phyloP scores from a whole-genome alignment of 2,113 vertebrate genomes.

The Neomonachus schauinslandi region DNA sequence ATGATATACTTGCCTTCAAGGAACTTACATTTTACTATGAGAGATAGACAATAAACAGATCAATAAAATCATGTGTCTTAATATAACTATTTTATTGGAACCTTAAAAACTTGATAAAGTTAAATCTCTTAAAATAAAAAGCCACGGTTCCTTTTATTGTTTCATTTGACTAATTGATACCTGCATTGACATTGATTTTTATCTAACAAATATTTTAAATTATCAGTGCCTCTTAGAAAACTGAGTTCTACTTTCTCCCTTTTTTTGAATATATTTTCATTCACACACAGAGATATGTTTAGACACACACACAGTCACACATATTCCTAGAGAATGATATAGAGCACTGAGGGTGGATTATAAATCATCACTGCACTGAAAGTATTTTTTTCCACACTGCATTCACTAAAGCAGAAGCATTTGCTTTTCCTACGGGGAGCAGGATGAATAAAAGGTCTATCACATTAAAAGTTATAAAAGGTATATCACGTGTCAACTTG shows the following conservation, averaged over 20 bases:
- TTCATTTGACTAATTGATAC: constrained; percentile 75
- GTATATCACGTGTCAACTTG: constrained; percentile 51
- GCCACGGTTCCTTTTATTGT: constrained; percentile 35
- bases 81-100: not conserved
- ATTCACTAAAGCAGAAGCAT: constrained; percentile 16
- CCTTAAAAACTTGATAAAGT: not conserved
- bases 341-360: not conserved
- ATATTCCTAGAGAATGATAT: not conserved
- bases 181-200: constrained; percentile 76
- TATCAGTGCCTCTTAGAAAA: constrained; percentile 82
- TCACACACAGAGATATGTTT: not conserved
- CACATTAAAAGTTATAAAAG: constrained; percentile 59
- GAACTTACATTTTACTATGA: not conserved
- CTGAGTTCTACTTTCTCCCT: constrained; percentile 56
- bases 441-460: constrained; percentile 18
- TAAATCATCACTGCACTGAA: not conserved
- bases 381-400: not conserved
- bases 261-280: not conserved
- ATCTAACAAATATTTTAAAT: constrained; percentile 84
- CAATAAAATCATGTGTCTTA: not conserved
- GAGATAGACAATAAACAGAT: not conserved
- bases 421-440: not conserved
- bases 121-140: not conserved
- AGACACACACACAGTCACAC: not conserved
- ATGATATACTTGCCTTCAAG: not conserved